Percentiles rank a stretch among this genome's conserved stretches.
phyloP scores from a whole-genome alignment of 2,888 invertebrate genomes.

The Archaeoteleia sp. region DNA sequence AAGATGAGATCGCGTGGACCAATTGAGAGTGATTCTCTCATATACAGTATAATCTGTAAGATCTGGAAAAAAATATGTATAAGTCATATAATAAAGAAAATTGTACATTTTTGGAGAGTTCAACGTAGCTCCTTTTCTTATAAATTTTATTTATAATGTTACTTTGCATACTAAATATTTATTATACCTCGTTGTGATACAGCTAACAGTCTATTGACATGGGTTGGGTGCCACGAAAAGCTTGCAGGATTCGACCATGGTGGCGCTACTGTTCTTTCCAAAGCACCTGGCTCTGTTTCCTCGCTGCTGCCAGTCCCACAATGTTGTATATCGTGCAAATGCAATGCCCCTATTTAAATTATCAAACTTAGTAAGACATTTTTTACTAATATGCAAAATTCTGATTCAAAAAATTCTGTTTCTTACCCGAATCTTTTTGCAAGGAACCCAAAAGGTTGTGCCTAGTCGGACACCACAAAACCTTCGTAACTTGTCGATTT shows the following conservation, averaged over 20 bases:
- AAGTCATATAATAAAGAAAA: background rate
- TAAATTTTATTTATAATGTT: too few relatives aligned
- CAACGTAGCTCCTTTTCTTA: too few relatives aligned
- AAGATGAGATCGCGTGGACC: slow-evolving; percentile 84
- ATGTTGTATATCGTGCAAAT: slow-evolving; percentile 90
- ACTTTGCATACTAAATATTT: background rate
- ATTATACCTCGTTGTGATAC: slow-evolving; percentile 74
- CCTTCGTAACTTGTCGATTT: slow-evolving; percentile 82
- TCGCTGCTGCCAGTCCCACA: slow-evolving; percentile 80
- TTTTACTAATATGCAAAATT: too few relatives aligned
- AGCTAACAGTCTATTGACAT: slow-evolving; percentile 85
- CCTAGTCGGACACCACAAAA: slow-evolving; percentile 94
- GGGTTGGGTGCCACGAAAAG: slow-evolving; percentile 91
- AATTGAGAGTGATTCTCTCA: slow-evolving; percentile 88
- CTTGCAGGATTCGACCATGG: slow-evolving; percentile 77
- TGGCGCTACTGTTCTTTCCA: slow-evolving; percentile 81
- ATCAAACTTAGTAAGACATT: too few relatives aligned
- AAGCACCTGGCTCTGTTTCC: slow-evolving; percentile 84
- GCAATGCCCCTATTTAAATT: slow-evolving; percentile 78
- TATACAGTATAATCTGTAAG: slow-evolving; percentile 86
- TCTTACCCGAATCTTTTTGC: slow-evolving; percentile 80
- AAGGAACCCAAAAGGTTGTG: slow-evolving; percentile 87
- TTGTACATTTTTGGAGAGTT: too few relatives aligned
- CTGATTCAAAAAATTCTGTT: too few relatives aligned
- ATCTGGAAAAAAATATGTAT: slow-evolving; percentile 52